These are phyloP conservation scores for Clytia hemisphaerica DNA, from an alignment of 30 jellyfish, hydroid and myxozoan species.

Conservation along the genomic window DNA sequence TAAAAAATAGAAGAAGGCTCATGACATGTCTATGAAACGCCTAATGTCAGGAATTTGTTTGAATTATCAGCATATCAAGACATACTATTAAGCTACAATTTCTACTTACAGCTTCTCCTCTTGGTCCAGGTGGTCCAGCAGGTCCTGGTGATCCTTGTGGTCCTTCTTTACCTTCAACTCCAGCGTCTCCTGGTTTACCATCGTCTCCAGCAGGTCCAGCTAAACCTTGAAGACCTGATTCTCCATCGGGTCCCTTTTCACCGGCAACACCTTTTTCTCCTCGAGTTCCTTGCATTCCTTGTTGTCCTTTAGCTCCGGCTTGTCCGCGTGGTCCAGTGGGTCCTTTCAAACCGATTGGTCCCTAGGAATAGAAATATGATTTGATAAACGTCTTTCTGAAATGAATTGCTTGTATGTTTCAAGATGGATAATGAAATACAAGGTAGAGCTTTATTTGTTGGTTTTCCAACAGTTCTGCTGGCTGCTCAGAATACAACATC, in stretches of 20 bases:
- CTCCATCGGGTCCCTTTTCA: conserved; percentile 5
- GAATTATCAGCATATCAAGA: too few relatives aligned
- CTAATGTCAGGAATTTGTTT: neutral
- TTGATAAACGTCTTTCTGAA: neutral
- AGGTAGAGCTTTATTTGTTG: too few relatives aligned
- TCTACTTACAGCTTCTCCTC: conserved; percentile 70
- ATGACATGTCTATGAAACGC: neutral
- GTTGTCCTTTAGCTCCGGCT: conserved; percentile 46
- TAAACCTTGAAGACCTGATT: conserved; percentile 47
- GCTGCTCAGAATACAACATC: too few relatives aligned
- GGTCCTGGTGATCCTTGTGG: conserved; percentile 95
- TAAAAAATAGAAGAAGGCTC: neutral
- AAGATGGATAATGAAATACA: too few relatives aligned
- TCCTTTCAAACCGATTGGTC: conserved; percentile 22
- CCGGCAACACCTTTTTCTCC: conserved; percentile 27
- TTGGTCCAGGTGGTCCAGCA: conserved; percentile 80
- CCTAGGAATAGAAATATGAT: neutral
- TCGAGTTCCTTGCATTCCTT: conserved; percentile 78
- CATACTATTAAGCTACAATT: too few relatives aligned
- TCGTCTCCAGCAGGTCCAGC: conserved; percentile 39
- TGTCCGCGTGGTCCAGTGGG: conserved; percentile 56
- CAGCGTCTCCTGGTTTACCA: conserved; percentile 91
- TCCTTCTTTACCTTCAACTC: conserved; percentile 29
- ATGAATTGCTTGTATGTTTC: neutral
- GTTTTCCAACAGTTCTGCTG: too few relatives aligned